phyloP scores from a whole-genome alignment of 2,888 invertebrate genomes.

The Yponomeuta sedellus region DNA sequence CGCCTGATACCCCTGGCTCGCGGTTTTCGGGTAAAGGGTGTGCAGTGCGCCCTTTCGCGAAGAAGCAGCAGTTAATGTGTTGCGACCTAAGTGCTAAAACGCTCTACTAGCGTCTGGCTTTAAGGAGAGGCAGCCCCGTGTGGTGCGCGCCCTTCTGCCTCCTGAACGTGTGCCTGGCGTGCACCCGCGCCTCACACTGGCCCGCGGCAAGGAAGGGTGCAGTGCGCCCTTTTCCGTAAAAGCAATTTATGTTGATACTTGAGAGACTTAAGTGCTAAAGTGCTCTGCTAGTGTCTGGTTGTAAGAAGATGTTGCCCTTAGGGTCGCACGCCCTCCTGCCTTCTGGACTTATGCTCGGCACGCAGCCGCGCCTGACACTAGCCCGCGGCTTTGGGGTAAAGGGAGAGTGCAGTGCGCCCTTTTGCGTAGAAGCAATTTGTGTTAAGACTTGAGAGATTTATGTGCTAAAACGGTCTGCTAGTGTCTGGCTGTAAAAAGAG shows the following conservation, averaged over 20 bases:
- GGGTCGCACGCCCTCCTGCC: conserved; percentile 90
- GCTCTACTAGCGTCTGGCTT: conserved; percentile 81
- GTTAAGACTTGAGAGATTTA: conserved; percentile 83
- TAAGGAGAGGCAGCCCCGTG: conserved; percentile 91
- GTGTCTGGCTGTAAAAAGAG: too few species aligned
- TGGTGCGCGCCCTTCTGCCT: conserved; percentile 91
- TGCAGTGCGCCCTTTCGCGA: background rate
- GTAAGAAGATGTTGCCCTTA: conserved; percentile 92
- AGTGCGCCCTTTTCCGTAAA: too few species aligned
- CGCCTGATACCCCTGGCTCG: background rate
- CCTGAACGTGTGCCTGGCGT: too few species aligned
- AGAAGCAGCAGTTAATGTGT: background rate
- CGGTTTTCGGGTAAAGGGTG: background rate
- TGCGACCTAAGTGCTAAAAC: background rate
- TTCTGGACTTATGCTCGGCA: conserved; percentile 38
- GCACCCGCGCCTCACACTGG: too few species aligned
- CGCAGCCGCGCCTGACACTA: too few species aligned
- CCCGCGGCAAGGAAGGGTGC: too few species aligned
- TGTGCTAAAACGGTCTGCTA: too few species aligned
- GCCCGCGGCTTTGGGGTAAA: too few species aligned
- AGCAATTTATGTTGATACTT: conserved; percentile 76
- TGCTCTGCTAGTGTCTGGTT: conserved; percentile 85
- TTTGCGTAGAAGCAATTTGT: too few species aligned
- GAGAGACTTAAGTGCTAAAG: too few species aligned
- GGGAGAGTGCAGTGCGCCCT: too few species aligned